These are phyloP conservation scores for Erebia epiphron DNA, from an alignment of 2,888 invertebrate species.

Conservation along the genomic window DNA sequence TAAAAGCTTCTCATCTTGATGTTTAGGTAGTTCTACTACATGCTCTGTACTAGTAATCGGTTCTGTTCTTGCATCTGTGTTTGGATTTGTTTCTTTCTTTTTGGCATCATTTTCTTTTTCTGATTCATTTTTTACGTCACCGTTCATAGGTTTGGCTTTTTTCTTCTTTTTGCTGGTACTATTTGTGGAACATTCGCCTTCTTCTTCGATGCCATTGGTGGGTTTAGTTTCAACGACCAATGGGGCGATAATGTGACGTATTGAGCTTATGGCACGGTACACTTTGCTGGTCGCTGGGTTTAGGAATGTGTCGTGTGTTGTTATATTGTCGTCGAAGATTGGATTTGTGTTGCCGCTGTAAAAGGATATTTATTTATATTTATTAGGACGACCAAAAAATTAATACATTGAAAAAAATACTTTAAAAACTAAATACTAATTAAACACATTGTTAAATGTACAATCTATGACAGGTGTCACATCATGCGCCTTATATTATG, in stretches of 20 bases:
- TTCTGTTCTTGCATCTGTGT: conserved; percentile 17
- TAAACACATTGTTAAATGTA: too few species aligned
- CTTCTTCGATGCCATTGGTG: conserved; percentile 33
- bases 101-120: conserved; percentile 46
- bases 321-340: conserved; percentile 45
- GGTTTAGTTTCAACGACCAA: conserved; percentile 34
- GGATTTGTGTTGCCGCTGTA: conserved; percentile 53
- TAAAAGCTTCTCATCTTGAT: conserved; percentile 13
- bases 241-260: conserved; percentile 53
- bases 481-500: too few species aligned
- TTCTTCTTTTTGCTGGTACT: conserved; percentile 39
- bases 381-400: too few species aligned
- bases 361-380: too few species aligned
- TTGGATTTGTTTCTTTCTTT: conserved; percentile 35
- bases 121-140: conserved; percentile 26
- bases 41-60: not conserved
- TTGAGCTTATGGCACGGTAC: conserved; percentile 55
- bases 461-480: too few species aligned
- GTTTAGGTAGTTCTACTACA: conserved; percentile 14
- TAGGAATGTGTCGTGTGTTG: conserved; percentile 43
- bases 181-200: conserved; percentile 32
- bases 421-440: too few species aligned
- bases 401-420: too few species aligned
- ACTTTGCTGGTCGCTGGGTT: conserved; percentile 52
- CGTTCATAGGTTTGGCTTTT: conserved; percentile 35